A percentile compares a stretch with the other conserved stretches of the same genome.
These are phyloP conservation scores for Rousettus leschenaultii DNA, from an alignment of 2,113 vertebrate species.

Conservation along the genomic window DNA sequence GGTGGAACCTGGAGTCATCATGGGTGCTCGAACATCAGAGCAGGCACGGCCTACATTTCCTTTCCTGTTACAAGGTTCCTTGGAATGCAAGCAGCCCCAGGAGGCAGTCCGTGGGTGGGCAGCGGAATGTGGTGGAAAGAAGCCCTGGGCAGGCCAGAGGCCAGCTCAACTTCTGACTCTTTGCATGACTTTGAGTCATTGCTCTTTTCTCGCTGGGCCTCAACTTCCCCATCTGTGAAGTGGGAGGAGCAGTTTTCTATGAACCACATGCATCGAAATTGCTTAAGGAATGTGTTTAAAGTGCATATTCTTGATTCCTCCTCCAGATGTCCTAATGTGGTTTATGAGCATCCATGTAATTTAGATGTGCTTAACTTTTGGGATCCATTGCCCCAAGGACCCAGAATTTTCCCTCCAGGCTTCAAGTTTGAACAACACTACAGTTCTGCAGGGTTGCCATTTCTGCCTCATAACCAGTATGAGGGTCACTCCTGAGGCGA, in stretches of 20 bases:
- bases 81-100: constrained; percentile 46
- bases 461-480: fast-evolving
- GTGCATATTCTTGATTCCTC: not conserved
- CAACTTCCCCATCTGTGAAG: not conserved
- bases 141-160: not conserved
- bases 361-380: not conserved
- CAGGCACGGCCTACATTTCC: constrained; percentile 29
- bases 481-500: not conserved
- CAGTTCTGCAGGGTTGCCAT: not conserved
- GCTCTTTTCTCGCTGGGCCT: not conserved
- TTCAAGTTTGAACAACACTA: not conserved
- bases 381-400: not conserved
- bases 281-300: not conserved
- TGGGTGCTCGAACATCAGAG: not conserved
- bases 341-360: not conserved
- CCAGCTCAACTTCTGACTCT: constrained; percentile 23
- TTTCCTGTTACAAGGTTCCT: constrained; percentile 52
- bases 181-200: not conserved
- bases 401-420: not conserved
- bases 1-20: not conserved
- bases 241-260: not conserved
- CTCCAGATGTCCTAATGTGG: not conserved
- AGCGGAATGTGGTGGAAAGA: constrained; percentile 14
- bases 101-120: constrained; percentile 44
- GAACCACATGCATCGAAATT: not conserved